A percentile compares a stretch with the other conserved stretches of the same genome.
phyloP scores from a whole-genome alignment of 2,888 invertebrate genomes.

The Acanthoscelides obtectus region DNA sequence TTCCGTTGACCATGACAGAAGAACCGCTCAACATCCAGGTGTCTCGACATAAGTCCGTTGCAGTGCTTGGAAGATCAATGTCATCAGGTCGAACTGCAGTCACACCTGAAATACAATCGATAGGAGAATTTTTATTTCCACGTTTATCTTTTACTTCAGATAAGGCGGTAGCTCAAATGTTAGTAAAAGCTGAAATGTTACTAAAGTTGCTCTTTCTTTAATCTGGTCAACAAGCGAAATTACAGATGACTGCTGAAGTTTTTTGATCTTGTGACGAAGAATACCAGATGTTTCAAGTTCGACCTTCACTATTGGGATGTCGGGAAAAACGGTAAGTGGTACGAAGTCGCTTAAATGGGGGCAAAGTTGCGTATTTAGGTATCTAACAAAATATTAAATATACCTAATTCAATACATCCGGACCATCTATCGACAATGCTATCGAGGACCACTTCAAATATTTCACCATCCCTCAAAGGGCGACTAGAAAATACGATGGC shows the following conservation, averaged over 20 bases:
- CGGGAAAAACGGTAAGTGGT: neutral
- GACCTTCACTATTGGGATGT: no score
- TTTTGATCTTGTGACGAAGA: neutral
- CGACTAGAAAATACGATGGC: constrained; percentile 89
- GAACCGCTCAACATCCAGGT: constrained; percentile 92
- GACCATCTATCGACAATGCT: constrained; percentile 91
- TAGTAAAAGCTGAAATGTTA: no score
- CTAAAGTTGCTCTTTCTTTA: no score
- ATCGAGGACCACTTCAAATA: constrained; percentile 88
- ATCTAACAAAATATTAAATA: no score
- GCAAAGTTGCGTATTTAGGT: no score
- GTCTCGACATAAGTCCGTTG: constrained; percentile 86
- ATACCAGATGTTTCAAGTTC: neutral
- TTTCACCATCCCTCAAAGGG: constrained; percentile 81
- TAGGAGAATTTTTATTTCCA: no score
- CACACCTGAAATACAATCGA: constrained; percentile 69
- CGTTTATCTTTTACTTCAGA: no score
- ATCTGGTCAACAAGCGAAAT: no score
- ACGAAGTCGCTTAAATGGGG: no score
- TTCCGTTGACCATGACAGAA: constrained; percentile 87
- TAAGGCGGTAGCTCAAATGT: no score
- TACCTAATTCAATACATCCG: constrained; percentile 84
- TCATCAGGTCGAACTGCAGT: constrained; percentile 88
- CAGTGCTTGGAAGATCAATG: constrained; percentile 80
- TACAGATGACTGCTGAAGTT: no score